Conservation (phyloP, 2,888 invertebrate species). For the Cephus spinipes region DNA sequence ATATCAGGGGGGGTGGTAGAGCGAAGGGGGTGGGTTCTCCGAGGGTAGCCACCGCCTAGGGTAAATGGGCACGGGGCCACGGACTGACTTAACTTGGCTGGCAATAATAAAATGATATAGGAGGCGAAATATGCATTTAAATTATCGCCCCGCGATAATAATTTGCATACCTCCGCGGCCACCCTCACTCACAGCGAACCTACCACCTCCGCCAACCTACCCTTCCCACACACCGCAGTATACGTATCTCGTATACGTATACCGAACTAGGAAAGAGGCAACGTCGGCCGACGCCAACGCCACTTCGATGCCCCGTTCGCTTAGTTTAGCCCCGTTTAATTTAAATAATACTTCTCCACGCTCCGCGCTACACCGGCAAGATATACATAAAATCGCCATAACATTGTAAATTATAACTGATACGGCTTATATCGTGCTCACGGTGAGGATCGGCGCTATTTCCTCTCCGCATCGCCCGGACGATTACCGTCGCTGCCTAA, state of each 20-base stretch:
- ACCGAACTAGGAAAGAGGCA: neutral
- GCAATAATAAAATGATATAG: slow-evolving; percentile 68
- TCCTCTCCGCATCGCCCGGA: slow-evolving; percentile 23
- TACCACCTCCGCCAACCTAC: slow-evolving; percentile 29
- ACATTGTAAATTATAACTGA: slow-evolving; percentile 67
- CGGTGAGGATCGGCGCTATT: slow-evolving; percentile 15
- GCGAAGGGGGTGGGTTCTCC: neutral
- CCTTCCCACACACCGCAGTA: neutral
- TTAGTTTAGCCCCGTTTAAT: slow-evolving; percentile 67
- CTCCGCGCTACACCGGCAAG: slow-evolving; percentile 50
- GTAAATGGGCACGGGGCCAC: slow-evolving; percentile 52
- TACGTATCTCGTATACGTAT: neutral
- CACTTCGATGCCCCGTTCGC: slow-evolving; percentile 56
- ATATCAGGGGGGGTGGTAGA: neutral
- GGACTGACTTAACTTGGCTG: slow-evolving; percentile 60
- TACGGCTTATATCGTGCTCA: slow-evolving; percentile 62
- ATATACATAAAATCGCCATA: slow-evolving; percentile 68
- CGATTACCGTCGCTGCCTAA: slow-evolving; percentile 37
- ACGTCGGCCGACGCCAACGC: slow-evolving; percentile 24
- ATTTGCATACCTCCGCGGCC: slow-evolving; percentile 64
- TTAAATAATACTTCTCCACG: slow-evolving; percentile 66
- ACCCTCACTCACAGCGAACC: slow-evolving; percentile 8
- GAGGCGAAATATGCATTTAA: slow-evolving; percentile 68
- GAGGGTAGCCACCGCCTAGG: slow-evolving; percentile 25
- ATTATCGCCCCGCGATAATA: slow-evolving; percentile 67